Percentiles rank a stretch among this genome's conserved stretches.
These are phyloP conservation scores for Willowsia nigromaculata DNA, from an alignment of 2,888 invertebrate genomes.

Conservation along the genomic window DNA sequence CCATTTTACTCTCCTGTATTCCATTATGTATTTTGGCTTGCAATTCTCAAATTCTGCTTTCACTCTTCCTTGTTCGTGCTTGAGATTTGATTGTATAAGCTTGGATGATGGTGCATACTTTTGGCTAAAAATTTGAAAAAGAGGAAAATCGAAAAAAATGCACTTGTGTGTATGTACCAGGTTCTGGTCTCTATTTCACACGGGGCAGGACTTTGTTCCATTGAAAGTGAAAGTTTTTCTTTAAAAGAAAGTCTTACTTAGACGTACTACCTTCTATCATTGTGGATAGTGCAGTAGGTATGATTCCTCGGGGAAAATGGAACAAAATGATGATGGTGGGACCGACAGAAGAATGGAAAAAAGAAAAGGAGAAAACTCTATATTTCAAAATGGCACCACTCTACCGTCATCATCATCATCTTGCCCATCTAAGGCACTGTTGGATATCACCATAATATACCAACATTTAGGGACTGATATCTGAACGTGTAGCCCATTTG, in stretches of 20 bases:
- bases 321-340: slow-evolving; percentile 3
- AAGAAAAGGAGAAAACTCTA: neutral
- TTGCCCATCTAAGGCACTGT: neutral
- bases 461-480: neutral
- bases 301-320: slow-evolving; percentile 33
- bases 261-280: neutral
- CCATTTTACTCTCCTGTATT: neutral
- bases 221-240: neutral
- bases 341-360: neutral
- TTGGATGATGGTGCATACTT: neutral
- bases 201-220: neutral
- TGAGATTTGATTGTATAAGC: neutral
- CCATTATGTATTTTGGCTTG: neutral
- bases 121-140: neutral
- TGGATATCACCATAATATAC: neutral
- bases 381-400: slow-evolving; percentile 6
- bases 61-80: too few species aligned
- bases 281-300: neutral
- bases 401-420: neutral
- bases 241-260: neutral
- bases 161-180: neutral
- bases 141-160: neutral
- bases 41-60: neutral
- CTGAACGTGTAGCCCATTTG: too few species aligned
- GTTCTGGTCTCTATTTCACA: neutral